These are phyloP conservation scores for Eleutherodactylus coqui DNA, from an alignment of 2,797 vertebrate genomes.

Conservation along the genomic window DNA sequence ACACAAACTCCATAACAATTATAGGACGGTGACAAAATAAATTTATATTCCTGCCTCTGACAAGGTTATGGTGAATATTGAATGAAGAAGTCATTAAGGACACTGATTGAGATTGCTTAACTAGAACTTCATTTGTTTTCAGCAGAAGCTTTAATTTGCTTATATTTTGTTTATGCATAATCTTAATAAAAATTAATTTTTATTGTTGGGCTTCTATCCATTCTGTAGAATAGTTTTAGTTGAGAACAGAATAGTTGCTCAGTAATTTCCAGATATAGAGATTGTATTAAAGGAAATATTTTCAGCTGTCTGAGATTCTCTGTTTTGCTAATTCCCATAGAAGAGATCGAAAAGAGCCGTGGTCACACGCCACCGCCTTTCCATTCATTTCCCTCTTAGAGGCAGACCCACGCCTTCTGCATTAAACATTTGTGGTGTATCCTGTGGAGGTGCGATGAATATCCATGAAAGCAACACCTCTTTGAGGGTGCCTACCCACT, in stretches of 20 bases:
- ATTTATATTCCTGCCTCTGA: slow-evolving; percentile 4
- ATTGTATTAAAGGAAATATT: not conserved
- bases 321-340: too few relatives aligned
- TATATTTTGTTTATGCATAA: not conserved
- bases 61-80: slow-evolving; percentile 29
- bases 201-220: not conserved
- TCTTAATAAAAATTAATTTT: not conserved
- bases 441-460: too few relatives aligned
- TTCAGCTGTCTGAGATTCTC: too few relatives aligned
- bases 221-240: not conserved
- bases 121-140: not conserved
- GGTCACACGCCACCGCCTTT: too few relatives aligned
- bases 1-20: slow-evolving; percentile 18
- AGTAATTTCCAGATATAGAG: not conserved
- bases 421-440: too few relatives aligned
- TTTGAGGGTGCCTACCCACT: too few relatives aligned
- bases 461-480: too few relatives aligned
- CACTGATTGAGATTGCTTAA: not conserved
- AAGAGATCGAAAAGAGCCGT: too few relatives aligned
- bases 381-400: too few relatives aligned
- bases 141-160: not conserved
- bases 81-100: slow-evolving; percentile 9
- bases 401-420: too few relatives aligned
- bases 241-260: not conserved
- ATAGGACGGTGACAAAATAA: slow-evolving; percentile 28